Conservation (phyloP, 2,113 vertebrate genomes). For the Cnemophilus loriae region DNA sequence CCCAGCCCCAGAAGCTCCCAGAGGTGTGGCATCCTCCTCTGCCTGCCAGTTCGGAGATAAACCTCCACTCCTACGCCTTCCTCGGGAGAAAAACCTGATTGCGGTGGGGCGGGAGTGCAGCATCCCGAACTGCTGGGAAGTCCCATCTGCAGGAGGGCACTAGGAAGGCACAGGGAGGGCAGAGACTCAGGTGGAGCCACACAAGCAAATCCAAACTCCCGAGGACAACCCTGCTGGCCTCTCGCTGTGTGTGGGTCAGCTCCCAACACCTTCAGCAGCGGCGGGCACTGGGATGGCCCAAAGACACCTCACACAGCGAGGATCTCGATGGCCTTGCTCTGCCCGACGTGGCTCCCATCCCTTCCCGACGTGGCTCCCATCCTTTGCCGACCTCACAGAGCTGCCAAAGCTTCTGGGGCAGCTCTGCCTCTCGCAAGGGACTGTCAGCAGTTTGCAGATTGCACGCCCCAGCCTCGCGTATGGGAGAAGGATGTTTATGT, state of each 20-base stretch:
- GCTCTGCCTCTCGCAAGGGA: background rate
- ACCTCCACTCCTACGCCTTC: background rate
- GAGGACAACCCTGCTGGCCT: background rate
- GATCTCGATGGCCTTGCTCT: fast-evolving
- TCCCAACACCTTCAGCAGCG: background rate
- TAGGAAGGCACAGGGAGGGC: background rate
- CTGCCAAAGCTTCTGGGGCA: background rate
- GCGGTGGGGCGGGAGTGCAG: fast-evolving
- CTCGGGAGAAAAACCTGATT: background rate
- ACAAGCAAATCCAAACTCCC: background rate
- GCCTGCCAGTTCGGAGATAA: background rate
- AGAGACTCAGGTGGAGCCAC: background rate
- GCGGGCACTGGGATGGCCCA: fast-evolving
- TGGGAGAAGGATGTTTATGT: constrained; percentile 7
- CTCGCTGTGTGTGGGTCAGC: background rate
- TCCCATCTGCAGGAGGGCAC: background rate
- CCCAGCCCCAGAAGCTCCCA: background rate
- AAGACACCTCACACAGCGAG: background rate
- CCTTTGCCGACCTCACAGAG: fast-evolving
- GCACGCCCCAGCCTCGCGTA: background rate
- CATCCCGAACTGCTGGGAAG: fast-evolving
- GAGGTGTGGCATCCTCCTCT: constrained; percentile 13
- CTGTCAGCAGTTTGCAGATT: background rate
- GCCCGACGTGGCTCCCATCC: background rate
- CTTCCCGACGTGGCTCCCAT: background rate